Conservation (phyloP, 2,888 invertebrate genomes). For the Xanthorhoe spadicearia region DNA sequence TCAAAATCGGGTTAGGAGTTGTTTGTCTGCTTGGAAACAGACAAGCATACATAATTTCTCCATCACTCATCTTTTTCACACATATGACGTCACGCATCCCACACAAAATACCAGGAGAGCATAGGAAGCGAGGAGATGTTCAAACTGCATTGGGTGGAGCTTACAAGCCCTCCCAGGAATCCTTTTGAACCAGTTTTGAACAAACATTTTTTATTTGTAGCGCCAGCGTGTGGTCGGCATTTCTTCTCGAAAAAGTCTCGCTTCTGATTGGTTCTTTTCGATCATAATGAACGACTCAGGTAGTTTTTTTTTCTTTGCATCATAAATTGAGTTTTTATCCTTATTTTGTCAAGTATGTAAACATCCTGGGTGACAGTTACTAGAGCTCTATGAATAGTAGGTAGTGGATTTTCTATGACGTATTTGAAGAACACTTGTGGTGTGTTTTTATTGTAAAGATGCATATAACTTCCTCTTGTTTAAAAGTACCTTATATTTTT, state of each 20-base stretch:
- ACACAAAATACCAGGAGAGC: slow-evolving; percentile 57
- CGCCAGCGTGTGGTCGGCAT: slow-evolving; percentile 24
- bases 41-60: slow-evolving; percentile 1
- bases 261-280: slow-evolving; percentile 39
- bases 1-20: neutral
- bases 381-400: slow-evolving; percentile 32
- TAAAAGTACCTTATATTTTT: neutral
- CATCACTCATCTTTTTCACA: slow-evolving; percentile 19
- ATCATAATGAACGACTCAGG: slow-evolving; percentile 28
- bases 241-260: slow-evolving; percentile 22
- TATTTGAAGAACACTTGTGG: neutral
- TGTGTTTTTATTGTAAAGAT: neutral
- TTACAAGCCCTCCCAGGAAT: slow-evolving; percentile 42
- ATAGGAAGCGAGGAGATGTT: slow-evolving; percentile 49
- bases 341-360: slow-evolving; percentile 29
- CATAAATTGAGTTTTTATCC: slow-evolving; percentile 21
- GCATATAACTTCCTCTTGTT: neutral
- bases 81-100: slow-evolving; percentile 58
- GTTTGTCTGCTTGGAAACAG: neutral
- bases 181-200: slow-evolving; percentile 38
- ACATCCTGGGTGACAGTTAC: slow-evolving; percentile 39
- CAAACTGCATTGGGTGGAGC: slow-evolving; percentile 47
- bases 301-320: slow-evolving; percentile 20
- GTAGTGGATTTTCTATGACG: slow-evolving; percentile 2
- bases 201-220: slow-evolving; percentile 43